phyloP scores from a whole-genome alignment of 2,888 invertebrate genomes.

The Dolichomitus sp. region DNA sequence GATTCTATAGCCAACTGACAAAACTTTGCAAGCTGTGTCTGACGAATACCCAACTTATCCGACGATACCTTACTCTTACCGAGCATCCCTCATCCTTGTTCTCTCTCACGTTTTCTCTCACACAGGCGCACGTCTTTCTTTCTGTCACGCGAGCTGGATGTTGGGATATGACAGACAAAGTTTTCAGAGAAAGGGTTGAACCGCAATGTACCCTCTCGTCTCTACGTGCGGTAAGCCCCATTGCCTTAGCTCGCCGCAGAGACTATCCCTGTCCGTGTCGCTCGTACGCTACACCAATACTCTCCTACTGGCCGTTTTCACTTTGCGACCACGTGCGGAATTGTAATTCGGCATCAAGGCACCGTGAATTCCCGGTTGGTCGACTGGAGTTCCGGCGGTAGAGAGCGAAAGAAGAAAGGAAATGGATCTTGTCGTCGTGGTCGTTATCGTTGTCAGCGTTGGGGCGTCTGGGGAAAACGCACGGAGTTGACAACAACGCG shows the following conservation, averaged over 20 bases:
- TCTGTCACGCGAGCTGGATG: slow-evolving; percentile 16
- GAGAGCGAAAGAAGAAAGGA: slow-evolving; percentile 55
- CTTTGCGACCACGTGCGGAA: slow-evolving; percentile 60
- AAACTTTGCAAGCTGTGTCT: slow-evolving; percentile 56
- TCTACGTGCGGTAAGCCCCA: slow-evolving; percentile 37
- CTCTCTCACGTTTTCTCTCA: slow-evolving; percentile 7
- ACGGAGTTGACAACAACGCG: slow-evolving; percentile 24
- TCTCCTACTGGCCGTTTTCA: slow-evolving; percentile 57
- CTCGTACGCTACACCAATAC: slow-evolving; percentile 28
- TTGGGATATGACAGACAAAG: slow-evolving; percentile 52
- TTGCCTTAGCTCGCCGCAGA: slow-evolving; percentile 36
- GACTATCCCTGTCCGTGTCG: not conserved
- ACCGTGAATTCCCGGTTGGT: slow-evolving; percentile 66
- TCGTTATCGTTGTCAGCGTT: slow-evolving; percentile 39
- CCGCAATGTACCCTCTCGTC: slow-evolving; percentile 21
- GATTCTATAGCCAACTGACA: slow-evolving; percentile 40
- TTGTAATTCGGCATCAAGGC: slow-evolving; percentile 65
- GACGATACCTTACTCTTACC: slow-evolving; percentile 18
- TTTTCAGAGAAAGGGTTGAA: slow-evolving; percentile 46
- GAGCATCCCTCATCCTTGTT: not conserved
- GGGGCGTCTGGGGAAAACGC: slow-evolving; percentile 43
- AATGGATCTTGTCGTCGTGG: slow-evolving; percentile 62
- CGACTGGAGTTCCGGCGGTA: slow-evolving; percentile 30
- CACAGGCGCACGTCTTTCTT: slow-evolving; percentile 43
- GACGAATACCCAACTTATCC: slow-evolving; percentile 60